Base-by-base conservation (phyloP, 2,797 vertebrate genomes). In the Cryptoblepharus egeriae region DNA sequence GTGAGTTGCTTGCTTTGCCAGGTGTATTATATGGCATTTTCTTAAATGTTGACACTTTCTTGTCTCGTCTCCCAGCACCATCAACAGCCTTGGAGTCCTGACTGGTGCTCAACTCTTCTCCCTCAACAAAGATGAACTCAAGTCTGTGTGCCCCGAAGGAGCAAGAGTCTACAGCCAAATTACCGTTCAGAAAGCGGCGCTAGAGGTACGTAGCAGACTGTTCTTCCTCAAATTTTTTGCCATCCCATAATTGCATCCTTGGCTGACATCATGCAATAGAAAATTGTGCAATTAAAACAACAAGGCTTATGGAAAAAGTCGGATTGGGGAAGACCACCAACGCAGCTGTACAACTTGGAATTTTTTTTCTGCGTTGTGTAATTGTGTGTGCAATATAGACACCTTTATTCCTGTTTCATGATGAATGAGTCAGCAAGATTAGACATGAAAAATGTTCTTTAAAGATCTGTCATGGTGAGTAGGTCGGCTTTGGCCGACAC, bases 81-180 rank as follows among this genome's bases (percentile, higher is more conserved):
- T 99, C 87, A 97, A 94, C 92, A 99, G 98, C 90, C 97, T 99
- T 0, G 98, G 98, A 0, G 98, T 99, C 35, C 93, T 99, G 90
- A 98, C 97, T 0, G 98, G 98, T 1, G 98, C 98, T 60, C 98
- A 99, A 87, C 97, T 99, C 12, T 99, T 99, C 92, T 99, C 98
- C 15, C 98, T 99, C 84, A 99, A 97, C 88, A 99, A 99, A 88
- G 98, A 99, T 4, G 98, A 99, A 87, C 95, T 99, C 90, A 98
- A 94, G 91, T 98, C 97, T 0, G 98, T 99, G 76, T 99, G 98
- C 88, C 98, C 98, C 0, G 98, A 99, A 55, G 98, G 98, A 0
- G 96, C 97, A 0, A 93, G 98, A 32, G 98, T 99, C 90, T 99
- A 96, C 92, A 99, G 95, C 90, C 98, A 99, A 94, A 96, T 99